Evolutionary conservation across 1,140 invertebrate genomes (phyloP).

Genomic region (Aphis craccivora): DNA sequence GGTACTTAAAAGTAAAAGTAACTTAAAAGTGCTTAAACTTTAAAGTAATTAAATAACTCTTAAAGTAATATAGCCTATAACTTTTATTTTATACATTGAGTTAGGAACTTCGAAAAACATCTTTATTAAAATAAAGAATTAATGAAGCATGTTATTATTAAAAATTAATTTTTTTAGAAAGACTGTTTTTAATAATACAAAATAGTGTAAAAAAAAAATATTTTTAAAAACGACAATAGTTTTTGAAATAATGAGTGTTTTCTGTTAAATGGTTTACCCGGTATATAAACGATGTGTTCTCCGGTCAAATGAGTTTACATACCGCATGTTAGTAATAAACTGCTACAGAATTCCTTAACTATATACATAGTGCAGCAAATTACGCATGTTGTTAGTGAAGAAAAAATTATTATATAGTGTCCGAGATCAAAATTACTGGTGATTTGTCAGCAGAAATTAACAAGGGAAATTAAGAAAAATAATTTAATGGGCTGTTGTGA

Average conservation of each 20-base stretch:
- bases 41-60: too few species aligned
- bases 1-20: too few species aligned
- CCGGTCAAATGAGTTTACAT: not conserved
- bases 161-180: not conserved
- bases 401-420: not conserved
- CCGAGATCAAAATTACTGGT: not conserved
- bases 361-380: not conserved
- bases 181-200: not conserved
- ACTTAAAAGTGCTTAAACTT: too few species aligned
- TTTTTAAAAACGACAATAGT: not conserved
- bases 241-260: not conserved
- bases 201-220: too few species aligned
- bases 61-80: too few species aligned
- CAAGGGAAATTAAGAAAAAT: constrained; percentile 27
- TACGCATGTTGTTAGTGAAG: not conserved
- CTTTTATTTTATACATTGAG: too few species aligned
- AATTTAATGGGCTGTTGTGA: constrained; percentile 24
- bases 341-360: constrained; percentile 18
- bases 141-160: too few species aligned
- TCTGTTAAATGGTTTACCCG: not conserved
- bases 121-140: too few species aligned
- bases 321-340: constrained; percentile 18
- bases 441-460: constrained; percentile 40
- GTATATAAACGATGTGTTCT: not conserved
- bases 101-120: too few species aligned